Evolutionary conservation across 2,888 invertebrate species (phyloP).

Genomic region (Diarsia rubi): DNA sequence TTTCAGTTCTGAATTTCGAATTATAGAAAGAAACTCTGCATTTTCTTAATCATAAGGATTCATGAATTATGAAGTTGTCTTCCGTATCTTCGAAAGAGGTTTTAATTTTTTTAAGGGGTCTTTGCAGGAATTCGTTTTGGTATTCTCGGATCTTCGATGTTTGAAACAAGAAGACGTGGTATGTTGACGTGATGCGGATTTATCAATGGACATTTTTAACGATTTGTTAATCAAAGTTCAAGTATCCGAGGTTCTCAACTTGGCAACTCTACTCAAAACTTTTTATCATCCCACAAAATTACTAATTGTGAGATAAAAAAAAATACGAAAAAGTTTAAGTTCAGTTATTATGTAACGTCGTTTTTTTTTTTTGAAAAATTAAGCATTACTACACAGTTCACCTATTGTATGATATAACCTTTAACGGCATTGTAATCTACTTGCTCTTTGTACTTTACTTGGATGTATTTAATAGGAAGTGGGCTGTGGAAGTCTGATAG

Average conservation of each 20-base stretch:
- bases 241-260: neutral
- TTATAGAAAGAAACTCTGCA: constrained; percentile 37
- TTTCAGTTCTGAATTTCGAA: constrained; percentile 47
- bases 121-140: neutral
- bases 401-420: too few species aligned
- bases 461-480: neutral
- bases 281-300: neutral
- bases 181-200: neutral
- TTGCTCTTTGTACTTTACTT: neutral
- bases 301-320: too few species aligned
- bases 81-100: neutral
- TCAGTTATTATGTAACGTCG: too few species aligned
- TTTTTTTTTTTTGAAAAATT: too few species aligned
- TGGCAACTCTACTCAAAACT: neutral
- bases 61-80: constrained; percentile 27
- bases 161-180: neutral
- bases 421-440: fast-evolving
- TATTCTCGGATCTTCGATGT: neutral
- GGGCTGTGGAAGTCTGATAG: neutral
- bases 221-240: neutral
- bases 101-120: neutral
- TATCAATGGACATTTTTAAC: neutral
- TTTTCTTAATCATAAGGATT: constrained; percentile 39
- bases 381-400: too few species aligned
- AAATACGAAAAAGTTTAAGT: too few species aligned